Evolutionary conservation across 2,888 invertebrate genomes (phyloP).

Genomic region (Eulithis testata): DNA sequence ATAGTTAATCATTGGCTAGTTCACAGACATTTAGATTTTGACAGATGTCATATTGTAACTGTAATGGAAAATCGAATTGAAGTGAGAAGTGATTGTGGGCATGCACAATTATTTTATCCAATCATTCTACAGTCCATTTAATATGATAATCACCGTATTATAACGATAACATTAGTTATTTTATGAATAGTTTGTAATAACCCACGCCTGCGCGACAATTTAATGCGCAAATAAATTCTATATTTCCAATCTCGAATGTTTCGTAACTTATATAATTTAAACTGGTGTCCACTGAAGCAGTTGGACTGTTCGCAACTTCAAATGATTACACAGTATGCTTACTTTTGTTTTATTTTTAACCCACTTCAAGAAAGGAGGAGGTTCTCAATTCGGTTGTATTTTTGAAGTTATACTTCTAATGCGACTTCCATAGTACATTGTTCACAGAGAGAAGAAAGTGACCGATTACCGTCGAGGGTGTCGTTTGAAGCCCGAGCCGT

Average conservation of each 20-base stretch:
- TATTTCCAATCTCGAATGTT: slow-evolving; percentile 67
- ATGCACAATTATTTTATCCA: slow-evolving; percentile 23
- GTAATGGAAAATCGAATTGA: slow-evolving; percentile 25
- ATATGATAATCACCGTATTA: slow-evolving; percentile 31
- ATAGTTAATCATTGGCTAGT: slow-evolving; percentile 34
- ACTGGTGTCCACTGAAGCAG: slow-evolving; percentile 50
- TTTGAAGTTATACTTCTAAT: no score
- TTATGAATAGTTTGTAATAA: slow-evolving; percentile 40
- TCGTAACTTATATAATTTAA: slow-evolving; percentile 62
- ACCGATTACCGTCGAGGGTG: no score
- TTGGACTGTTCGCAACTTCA: neutral
- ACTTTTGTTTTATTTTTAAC: neutral
- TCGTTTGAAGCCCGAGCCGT: no score
- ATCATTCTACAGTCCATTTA: slow-evolving; percentile 29
- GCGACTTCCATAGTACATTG: no score
- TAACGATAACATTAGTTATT: slow-evolving; percentile 34
- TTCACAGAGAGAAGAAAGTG: no score
- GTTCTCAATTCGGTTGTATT: no score
- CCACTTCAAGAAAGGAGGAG: no score
- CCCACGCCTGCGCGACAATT: slow-evolving; percentile 40
- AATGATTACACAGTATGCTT: neutral
- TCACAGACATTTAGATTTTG: slow-evolving; percentile 24
- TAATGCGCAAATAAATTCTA: slow-evolving; percentile 64
- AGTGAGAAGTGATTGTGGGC: slow-evolving; percentile 15
- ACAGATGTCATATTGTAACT: slow-evolving; percentile 16